phyloP scores from a whole-genome alignment of 2,888 invertebrate genomes.

The Lapara coniferarum region DNA sequence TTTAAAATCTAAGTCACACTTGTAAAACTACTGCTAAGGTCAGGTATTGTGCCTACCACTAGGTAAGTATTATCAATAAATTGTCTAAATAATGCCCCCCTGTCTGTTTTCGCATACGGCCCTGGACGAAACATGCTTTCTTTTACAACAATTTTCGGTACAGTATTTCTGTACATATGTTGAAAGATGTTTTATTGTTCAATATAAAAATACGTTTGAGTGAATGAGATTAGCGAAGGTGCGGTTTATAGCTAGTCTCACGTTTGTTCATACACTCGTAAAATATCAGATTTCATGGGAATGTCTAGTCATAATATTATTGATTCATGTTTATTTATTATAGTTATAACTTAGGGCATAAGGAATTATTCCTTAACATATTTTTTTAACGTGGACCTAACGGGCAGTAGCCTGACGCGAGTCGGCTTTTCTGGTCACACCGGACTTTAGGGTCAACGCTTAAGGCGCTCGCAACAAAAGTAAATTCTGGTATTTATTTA shows the following conservation, averaged over 20 bases:
- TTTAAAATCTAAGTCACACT: no score
- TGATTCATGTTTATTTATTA: background rate
- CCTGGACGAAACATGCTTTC: slow-evolving; percentile 13
- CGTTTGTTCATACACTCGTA: slow-evolving; percentile 2
- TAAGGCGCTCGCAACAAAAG: no score
- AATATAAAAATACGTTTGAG: slow-evolving; percentile 13
- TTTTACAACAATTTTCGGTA: slow-evolving; percentile 16
- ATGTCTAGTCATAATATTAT: background rate
- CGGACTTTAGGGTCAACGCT: no score
- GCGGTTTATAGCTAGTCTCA: slow-evolving; percentile 11
- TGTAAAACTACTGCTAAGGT: no score
- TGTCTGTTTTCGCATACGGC: background rate
- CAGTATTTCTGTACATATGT: slow-evolving; percentile 15
- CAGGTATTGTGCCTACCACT: no score
- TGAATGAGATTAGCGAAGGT: slow-evolving; percentile 19
- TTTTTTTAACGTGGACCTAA: no score
- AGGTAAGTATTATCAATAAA: background rate
- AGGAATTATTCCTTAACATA: background rate
- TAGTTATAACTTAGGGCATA: background rate
- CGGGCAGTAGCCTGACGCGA: no score
- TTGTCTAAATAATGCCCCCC: background rate
- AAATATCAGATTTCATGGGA: background rate
- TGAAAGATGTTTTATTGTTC: slow-evolving; percentile 18
- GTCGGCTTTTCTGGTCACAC: no score
- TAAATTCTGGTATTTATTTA: no score